These are phyloP conservation scores for Cataglyphis cursor DNA, from an alignment of 2,888 invertebrate species.

Conservation along the genomic window DNA sequence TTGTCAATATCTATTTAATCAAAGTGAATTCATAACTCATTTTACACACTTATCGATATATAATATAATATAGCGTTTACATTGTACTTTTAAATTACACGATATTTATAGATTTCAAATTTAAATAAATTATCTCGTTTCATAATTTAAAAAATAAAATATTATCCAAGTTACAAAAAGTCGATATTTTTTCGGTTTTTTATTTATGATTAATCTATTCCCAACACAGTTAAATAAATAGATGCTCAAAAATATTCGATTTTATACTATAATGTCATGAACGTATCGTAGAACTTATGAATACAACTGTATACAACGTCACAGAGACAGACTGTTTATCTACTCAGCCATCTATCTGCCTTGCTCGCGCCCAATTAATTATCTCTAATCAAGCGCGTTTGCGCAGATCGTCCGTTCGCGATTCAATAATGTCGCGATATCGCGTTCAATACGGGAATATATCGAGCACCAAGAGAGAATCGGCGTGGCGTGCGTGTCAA, in stretches of 20 bases:
- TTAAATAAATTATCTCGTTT: neutral
- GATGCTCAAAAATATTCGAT: neutral
- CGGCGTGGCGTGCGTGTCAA: constrained; percentile 7
- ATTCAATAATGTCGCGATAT: constrained; percentile 51
- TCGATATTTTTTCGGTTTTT: neutral
- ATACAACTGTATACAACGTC: neutral
- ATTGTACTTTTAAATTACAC: neutral
- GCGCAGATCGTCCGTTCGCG: constrained; percentile 14
- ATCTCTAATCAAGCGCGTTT: constrained; percentile 49
- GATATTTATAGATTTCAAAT: neutral
- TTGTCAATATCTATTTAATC: neutral
- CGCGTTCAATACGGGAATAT: constrained; percentile 45
- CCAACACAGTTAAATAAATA: neutral
- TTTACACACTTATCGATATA: neutral
- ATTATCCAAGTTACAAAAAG: neutral
- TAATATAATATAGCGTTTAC: neutral
- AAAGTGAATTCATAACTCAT: neutral
- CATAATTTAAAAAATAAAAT: neutral
- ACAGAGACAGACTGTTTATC: constrained; percentile 36
- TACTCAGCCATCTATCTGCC: constrained; percentile 36
- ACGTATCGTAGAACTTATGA: constrained; percentile 17
- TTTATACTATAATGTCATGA: neutral
- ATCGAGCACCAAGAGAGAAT: constrained; percentile 41
- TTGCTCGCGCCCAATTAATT: constrained; percentile 50
- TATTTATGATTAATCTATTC: neutral